Percentiles rank a stretch among this genome's conserved stretches.
These are phyloP conservation scores for Drepana falcataria DNA, from an alignment of 2,888 invertebrate species.

Conservation along the genomic window DNA sequence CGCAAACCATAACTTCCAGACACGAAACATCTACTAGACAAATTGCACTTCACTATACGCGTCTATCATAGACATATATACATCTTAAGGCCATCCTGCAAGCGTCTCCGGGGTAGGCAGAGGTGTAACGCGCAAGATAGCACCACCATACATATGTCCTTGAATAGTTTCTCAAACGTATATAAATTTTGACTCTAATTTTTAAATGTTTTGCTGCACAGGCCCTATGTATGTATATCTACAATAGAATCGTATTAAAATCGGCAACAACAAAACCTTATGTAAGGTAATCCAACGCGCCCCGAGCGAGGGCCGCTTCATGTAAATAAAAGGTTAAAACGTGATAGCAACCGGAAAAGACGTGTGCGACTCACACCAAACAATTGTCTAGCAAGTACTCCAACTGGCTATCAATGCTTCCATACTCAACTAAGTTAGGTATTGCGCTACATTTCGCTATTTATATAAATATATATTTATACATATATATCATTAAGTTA, in stretches of 20 bases:
- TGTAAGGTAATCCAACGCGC: conserved; percentile 61
- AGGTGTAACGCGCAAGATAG: too few species aligned
- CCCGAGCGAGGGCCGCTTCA: conserved; percentile 29
- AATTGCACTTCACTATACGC: conserved; percentile 15
- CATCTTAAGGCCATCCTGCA: too few species aligned
- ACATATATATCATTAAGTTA: conserved; percentile 13
- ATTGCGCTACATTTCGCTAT: conserved; percentile 71
- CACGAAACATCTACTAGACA: conserved; percentile 10
- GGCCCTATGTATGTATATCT: too few species aligned
- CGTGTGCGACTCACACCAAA: conserved; percentile 34
- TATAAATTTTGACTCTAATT: too few species aligned
- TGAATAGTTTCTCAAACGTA: too few species aligned
- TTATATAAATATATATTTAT: conserved; percentile 29
- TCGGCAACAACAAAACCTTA: conserved; percentile 32
- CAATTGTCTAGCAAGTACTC: conserved; percentile 69
- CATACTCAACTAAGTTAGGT: conserved; percentile 69
- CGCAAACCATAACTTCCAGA: too few species aligned
- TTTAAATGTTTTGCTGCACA: too few species aligned
- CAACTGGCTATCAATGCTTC: conserved; percentile 52
- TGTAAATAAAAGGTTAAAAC: conserved; percentile 19
- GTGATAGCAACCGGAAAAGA: conserved; percentile 34
- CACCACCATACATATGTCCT: too few species aligned
- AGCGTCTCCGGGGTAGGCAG: too few species aligned
- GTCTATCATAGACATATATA: neutral
- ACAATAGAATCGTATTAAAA: conserved; percentile 4